Evolutionary conservation across 2,888 invertebrate species (phyloP), one percentile per base, ranked within the genome.

Genomic region (Bugulina stolonifera): DNA sequence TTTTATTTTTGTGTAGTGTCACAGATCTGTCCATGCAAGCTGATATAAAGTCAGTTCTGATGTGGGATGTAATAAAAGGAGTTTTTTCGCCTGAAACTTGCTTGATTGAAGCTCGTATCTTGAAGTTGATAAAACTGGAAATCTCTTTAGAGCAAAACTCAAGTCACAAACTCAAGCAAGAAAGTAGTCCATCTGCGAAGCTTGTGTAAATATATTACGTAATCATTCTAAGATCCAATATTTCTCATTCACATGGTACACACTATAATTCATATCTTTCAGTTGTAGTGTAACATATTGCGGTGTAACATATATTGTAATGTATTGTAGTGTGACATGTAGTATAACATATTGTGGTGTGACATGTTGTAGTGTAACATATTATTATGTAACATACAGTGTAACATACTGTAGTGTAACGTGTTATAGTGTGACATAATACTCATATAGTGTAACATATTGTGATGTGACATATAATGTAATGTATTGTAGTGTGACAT

Each of bases 121-220:
- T 64, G 5, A 64, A 64, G n/a, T 27, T 64, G n/a, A 64, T 64
- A 25, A 64, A 64, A 32, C n/a, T 64, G 32, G 64, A 64, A 32
- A 3, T 64, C 2, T 64, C 32, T 32, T 14, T 25, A 32, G 32
- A 34, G 10, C 25, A 64, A 34, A n/a, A 64, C 2, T 25, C 29
- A 29, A 27, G 14, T 64, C 10, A 25, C 3, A n/a, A 57, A 14
- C 10, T 14, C 10, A 29, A 2, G 3, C 43, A 43, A 43, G 43
- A 43, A 5, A 5, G 43, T 5, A 43, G 18, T 10, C 25, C 32
- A 2, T 64, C 64, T 5, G 27, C 64, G 1, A 64, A 64, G 32
- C 64, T 64, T 14, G 64, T 64, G 64, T 64, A 14, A 32, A 32
- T 64, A n/a, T 64, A 55, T 55, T 10, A 23, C 3, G n/a, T 55